Evolutionary conservation across 2,113 vertebrate genomes (phyloP).

Genomic region (Tylochromis polylepis): DNA sequence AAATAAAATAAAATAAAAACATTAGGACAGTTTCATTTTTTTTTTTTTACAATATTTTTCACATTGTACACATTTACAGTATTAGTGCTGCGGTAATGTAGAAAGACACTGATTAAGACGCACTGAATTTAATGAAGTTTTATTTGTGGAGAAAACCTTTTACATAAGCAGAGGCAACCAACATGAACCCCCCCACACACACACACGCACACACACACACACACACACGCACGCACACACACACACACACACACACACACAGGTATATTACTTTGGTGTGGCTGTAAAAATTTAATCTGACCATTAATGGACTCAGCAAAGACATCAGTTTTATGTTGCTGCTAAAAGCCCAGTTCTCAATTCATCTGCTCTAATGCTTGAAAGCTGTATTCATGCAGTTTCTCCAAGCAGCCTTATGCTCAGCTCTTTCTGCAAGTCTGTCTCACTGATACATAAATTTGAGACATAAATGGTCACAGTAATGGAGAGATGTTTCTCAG

Average conservation of each 20-base stretch:
- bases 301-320: neutral
- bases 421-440: neutral
- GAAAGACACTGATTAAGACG: neutral
- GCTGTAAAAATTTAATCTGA: slow-evolving; percentile 10
- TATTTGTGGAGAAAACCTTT: slow-evolving; percentile 15
- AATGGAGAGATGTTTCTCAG: neutral
- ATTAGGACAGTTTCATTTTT: no score
- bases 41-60: neutral
- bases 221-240: no score
- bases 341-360: neutral
- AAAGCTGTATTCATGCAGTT: neutral
- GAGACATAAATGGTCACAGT: neutral
- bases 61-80: neutral
- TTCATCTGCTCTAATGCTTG: neutral
- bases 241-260: no score
- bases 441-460: slow-evolving; percentile 21
- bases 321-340: neutral
- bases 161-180: neutral
- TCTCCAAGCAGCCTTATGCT: neutral
- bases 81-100: neutral
- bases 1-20: no score
- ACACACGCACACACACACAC: no score
- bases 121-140: neutral
- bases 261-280: neutral
- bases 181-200: neutral